Conservation (phyloP, 2,113 vertebrate species). For the Pteropus alecto region DNA sequence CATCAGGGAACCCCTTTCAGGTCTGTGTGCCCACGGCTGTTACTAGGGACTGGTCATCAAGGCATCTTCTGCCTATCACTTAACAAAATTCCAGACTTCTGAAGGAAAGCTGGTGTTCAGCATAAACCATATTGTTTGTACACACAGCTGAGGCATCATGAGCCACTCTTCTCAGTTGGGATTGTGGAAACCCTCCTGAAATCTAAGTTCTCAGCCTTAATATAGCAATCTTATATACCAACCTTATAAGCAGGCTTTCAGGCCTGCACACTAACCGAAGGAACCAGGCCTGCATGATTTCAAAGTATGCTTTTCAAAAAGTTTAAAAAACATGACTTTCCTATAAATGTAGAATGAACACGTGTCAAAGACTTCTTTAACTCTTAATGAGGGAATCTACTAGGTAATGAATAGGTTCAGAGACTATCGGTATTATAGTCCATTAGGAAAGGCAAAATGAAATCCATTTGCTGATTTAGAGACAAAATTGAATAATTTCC, state of each 20-base stretch:
- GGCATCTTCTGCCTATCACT: not conserved
- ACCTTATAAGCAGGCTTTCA: not conserved
- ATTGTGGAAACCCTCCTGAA: not conserved
- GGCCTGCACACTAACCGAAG: not conserved
- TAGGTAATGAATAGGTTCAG: not conserved
- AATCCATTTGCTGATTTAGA: not conserved
- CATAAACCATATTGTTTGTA: not conserved
- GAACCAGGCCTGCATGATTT: not conserved
- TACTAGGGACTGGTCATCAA: not conserved
- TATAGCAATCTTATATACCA: not conserved
- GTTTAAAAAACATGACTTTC: not conserved
- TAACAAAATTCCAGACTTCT: not conserved
- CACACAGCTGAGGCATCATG: not conserved
- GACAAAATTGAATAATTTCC: not conserved
- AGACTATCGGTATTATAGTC: not conserved
- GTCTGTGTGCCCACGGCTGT: not conserved
- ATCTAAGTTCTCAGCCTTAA: not conserved
- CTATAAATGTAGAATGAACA: not conserved
- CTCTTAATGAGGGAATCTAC: not conserved
- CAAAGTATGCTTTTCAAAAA: not conserved
- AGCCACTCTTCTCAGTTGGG: not conserved
- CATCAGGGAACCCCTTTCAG: not conserved
- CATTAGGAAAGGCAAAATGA: not conserved
- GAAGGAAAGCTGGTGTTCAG: not conserved
- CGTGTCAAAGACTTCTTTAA: not conserved